Evolutionary conservation across 2,888 invertebrate species (phyloP), one percentile per base, ranked within the genome.

Genomic region (Sminthurinus aureus): DNA sequence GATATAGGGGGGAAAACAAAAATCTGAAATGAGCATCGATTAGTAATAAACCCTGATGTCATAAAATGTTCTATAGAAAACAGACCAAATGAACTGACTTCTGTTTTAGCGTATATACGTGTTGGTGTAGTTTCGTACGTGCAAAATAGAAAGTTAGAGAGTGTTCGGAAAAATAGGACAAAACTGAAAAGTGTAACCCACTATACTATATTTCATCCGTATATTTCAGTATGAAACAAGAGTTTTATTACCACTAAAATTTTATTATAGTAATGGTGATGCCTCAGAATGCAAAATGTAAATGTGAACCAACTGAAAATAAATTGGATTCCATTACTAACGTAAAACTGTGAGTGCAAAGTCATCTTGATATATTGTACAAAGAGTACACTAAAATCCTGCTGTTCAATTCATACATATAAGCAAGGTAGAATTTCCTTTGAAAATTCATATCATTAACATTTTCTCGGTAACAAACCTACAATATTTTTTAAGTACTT

Each of bases 221-320:
- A 24, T 26, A 71, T 71, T 71, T 6, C 38, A 38, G 24, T 71
- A 71, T 24, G 71, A 71, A 26, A 12, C 71, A 71, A 71, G 24
- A 71, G 71, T 71, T 71, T 71, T 71, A 71, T 71, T 22, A 71
- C 26, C 69, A 13, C 24, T 71, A 71, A 71, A 71, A 71, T 71
- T 71, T 71, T 71, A 71, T 71, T 71, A 71, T 24, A 15, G 24
- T 24, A 24, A 24, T 71, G 71, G 22, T 71, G 71, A 71, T 71
- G 71, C 71, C 26, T 71, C 71, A 71, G 71, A 22, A 71, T 71
- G 22, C 71, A 71, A 71, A 71, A 71, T 71, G 71, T 71, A 71
- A 71, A 71, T 71, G 71, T 71, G 71, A 71, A 71, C 71, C 71
- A 71, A 24, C 71, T 71, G 71, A 71, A 71, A 71, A 71, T 69